phyloP scores from a whole-genome alignment of 2,797 vertebrate species.

The Rhynchotus rufescens region DNA sequence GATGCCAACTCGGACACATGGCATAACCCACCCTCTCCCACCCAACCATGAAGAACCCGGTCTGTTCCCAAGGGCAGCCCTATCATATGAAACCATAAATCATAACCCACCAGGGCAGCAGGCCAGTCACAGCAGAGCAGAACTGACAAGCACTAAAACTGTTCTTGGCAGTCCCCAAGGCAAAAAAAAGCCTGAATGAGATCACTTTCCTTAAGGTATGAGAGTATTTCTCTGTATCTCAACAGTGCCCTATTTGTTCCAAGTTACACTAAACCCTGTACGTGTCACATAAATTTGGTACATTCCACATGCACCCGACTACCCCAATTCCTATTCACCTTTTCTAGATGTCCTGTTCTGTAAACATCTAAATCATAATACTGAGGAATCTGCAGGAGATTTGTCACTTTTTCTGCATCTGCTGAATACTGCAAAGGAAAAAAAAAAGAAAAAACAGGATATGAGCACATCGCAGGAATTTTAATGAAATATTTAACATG shows the following conservation, averaged over 20 bases:
- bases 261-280: not conserved
- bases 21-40: not conserved
- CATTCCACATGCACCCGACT: not conserved
- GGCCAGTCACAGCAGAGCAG: not conserved
- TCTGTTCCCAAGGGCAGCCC: not conserved
- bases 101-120: not conserved
- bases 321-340: slow-evolving; percentile 78
- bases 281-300: not conserved
- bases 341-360: slow-evolving; percentile 68
- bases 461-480: slow-evolving; percentile 49
- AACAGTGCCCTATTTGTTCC: not conserved
- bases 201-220: not conserved
- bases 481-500: slow-evolving; percentile 65
- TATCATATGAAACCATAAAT: not conserved
- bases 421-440: slow-evolving; percentile 84
- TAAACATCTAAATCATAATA: slow-evolving; percentile 85
- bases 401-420: slow-evolving; percentile 81
- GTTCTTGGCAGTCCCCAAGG: not conserved
- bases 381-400: slow-evolving; percentile 89
- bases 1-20: not conserved
- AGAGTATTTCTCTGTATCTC: not conserved
- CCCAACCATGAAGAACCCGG: not conserved
- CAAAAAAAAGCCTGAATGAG: not conserved
- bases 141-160: not conserved
- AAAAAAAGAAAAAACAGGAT: slow-evolving; percentile 19